Percentiles rank a stretch among this genome's conserved stretches.
Conservation (phyloP, 2,888 invertebrate species). For the Rotaria socialis region DNA sequence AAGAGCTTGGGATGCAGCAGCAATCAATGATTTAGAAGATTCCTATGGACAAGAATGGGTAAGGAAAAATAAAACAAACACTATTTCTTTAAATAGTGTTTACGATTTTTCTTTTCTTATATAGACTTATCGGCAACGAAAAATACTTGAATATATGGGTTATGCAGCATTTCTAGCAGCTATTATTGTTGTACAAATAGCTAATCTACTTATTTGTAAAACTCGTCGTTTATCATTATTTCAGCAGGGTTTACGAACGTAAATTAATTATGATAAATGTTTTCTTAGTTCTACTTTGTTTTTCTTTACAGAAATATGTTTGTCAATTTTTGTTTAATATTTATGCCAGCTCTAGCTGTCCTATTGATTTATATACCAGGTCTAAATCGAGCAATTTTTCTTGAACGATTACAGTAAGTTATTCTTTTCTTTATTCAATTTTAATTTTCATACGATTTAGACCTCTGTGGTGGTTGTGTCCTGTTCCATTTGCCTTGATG, state of each 20-base stretch:
- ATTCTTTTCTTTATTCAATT: neutral
- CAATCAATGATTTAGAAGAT: conserved; percentile 28
- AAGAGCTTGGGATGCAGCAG: conserved; percentile 32
- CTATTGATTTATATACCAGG: conserved; percentile 15
- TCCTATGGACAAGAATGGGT: conserved; percentile 32
- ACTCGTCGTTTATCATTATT: conserved; percentile 26
- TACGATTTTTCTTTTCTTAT: neutral
- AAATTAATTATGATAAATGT: neutral
- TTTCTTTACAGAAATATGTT: conserved; percentile 14
- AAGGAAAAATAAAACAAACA: neutral
- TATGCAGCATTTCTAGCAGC: conserved; percentile 32
- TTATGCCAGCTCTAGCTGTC: neutral
- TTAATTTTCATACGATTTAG: conserved; percentile 45
- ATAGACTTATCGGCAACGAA: conserved; percentile 7
- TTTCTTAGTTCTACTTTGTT: neutral
- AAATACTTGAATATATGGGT: conserved; percentile 23
- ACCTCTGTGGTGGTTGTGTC: conserved; percentile 50
- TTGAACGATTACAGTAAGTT: conserved; percentile 27
- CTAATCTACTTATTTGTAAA: conserved; percentile 32
- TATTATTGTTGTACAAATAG: conserved; percentile 21
- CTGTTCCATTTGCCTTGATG: conserved; percentile 50
- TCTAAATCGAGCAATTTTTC: neutral
- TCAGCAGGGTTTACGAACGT: conserved; percentile 31
- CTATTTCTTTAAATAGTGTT: neutral
- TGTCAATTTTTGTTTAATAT: conserved; percentile 9